phyloP scores from a whole-genome alignment of 2,113 vertebrate genomes.

The Campylomormyrus tamandua region DNA sequence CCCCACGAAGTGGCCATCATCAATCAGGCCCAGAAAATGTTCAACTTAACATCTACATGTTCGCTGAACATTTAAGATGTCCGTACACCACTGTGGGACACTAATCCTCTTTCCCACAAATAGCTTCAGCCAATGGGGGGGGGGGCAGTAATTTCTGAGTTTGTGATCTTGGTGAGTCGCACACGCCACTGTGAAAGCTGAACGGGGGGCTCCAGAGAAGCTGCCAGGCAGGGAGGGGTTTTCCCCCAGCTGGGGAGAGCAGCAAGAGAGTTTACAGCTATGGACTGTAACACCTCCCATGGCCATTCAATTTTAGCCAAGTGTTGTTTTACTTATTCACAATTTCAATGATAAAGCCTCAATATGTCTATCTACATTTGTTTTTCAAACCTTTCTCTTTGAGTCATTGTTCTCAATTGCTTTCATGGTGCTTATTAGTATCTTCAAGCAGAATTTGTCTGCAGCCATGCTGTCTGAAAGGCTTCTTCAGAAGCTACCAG shows the following conservation, averaged over 20 bases:
- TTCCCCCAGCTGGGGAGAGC: neutral
- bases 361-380: neutral
- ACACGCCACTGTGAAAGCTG: neutral
- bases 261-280: neutral
- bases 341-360: neutral
- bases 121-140: neutral
- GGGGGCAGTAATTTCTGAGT: neutral
- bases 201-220: neutral
- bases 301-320: neutral
- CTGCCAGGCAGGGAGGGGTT: neutral
- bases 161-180: neutral
- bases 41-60: neutral
- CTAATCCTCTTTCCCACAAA: neutral
- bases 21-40: neutral
- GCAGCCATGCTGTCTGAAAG: neutral
- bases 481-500: neutral
- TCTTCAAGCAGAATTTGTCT: neutral
- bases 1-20: no score
- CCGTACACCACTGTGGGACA: neutral
- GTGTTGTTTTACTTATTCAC: neutral
- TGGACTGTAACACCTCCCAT: neutral
- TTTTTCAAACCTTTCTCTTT: neutral
- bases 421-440: neutral
- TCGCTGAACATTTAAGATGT: neutral
- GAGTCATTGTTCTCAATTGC: neutral